Evolutionary conservation across 2,888 invertebrate species (phyloP).

Genomic region (Abrostola triplasia): DNA sequence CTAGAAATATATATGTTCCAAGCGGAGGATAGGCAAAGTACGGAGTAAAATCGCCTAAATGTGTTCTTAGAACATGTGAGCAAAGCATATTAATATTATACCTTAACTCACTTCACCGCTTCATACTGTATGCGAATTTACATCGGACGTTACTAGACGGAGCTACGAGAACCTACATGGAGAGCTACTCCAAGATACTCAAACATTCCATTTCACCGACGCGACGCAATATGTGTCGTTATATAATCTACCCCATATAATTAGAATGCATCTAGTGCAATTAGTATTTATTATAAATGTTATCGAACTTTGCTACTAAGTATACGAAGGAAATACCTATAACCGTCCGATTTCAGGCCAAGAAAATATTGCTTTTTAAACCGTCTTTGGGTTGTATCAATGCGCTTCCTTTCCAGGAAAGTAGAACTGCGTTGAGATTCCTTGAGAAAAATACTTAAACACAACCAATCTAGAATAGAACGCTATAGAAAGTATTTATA

Average conservation of each 20-base stretch:
- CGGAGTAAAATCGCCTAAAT: background rate
- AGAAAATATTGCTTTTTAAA: no score
- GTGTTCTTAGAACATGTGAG: background rate
- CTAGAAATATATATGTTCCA: background rate
- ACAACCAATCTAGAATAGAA: no score
- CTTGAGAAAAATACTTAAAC: no score
- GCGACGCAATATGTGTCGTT: background rate
- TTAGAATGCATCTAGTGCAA: no score
- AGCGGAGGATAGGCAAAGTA: background rate
- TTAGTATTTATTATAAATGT: no score
- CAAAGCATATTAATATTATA: background rate
- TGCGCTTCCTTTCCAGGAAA: no score
- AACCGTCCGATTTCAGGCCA: no score
- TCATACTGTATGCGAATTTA: constrained; percentile 1
- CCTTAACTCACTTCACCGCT: background rate
- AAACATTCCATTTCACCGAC: background rate
- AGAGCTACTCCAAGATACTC: background rate
- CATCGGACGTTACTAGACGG: background rate
- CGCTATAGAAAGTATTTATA: no score
- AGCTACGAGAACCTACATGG: background rate
- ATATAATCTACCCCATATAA: background rate
- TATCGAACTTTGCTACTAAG: no score
- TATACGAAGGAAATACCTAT: no score
- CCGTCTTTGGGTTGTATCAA: no score
- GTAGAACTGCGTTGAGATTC: no score